Percentiles rank a stretch among this genome's conserved stretches.
phyloP scores from a whole-genome alignment of 2,113 vertebrate species.

The Procavia capensis region DNA sequence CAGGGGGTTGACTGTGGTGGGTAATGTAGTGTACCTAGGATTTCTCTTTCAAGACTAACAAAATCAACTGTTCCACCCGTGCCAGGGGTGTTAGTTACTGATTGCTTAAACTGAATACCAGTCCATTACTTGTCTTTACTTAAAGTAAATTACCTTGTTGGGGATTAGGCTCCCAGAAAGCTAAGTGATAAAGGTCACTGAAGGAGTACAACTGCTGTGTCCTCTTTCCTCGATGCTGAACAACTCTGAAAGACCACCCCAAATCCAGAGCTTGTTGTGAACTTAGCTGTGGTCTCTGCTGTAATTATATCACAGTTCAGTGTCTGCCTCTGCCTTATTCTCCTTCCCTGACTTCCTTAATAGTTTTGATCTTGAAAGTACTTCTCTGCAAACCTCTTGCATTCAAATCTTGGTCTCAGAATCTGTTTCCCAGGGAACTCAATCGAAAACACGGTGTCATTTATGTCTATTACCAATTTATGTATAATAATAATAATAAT shows the following conservation, averaged over 20 bases:
- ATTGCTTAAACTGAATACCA: background rate
- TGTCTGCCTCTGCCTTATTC: background rate
- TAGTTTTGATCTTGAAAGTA: background rate
- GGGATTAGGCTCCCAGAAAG: background rate
- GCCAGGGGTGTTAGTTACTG: background rate
- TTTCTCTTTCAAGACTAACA: too few relatives aligned
- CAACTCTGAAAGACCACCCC: rapidly evolving
- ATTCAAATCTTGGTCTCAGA: background rate
- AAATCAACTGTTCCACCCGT: background rate
- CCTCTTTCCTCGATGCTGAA: background rate
- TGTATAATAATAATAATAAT: background rate
- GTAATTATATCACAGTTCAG: background rate
- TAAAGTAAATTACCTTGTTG: background rate
- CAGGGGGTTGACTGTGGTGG: background rate
- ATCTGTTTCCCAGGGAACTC: background rate
- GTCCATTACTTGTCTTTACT: background rate
- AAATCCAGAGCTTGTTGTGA: background rate
- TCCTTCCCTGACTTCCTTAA: background rate
- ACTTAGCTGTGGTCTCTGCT: background rate
- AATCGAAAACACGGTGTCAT: background rate
- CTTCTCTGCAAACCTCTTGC: background rate
- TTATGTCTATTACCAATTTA: background rate
- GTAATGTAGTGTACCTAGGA: background rate
- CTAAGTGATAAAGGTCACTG: background rate
- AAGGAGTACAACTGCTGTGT: background rate